Percentiles rank a stretch among this genome's conserved stretches.
Conservation (phyloP, 2,888 invertebrate genomes). For the Watsonalla cultraria region DNA sequence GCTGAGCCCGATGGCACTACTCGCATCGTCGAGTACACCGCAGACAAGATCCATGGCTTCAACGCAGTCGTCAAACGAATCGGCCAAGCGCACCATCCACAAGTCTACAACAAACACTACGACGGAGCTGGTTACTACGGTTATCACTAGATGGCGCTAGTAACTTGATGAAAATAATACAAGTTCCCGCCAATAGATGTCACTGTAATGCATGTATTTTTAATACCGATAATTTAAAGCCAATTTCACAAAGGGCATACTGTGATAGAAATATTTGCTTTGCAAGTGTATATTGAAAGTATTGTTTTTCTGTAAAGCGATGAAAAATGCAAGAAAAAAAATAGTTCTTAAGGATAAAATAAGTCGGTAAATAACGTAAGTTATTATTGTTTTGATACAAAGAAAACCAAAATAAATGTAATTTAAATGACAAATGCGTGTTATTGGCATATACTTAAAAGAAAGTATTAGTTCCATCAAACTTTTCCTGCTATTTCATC, state of each 20-base stretch:
- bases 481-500: conserved; percentile 46
- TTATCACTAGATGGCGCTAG: conserved; percentile 61
- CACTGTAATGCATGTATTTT: conserved; percentile 19
- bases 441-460: conserved; percentile 16
- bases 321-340: not conserved
- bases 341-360: not conserved
- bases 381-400: conserved; percentile 35
- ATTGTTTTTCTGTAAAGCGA: no score
- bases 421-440: conserved; percentile 7
- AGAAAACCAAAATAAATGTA: conserved; percentile 28
- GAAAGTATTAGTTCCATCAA: conserved; percentile 25
- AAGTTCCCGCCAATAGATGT: conserved; percentile 33
- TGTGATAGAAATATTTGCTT: conserved; percentile 44
- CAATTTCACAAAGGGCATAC: conserved; percentile 6
- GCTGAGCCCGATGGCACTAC: conserved; percentile 74
- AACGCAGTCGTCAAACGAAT: conserved; percentile 73
- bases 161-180: conserved; percentile 9
- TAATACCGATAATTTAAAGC: no score
- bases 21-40: conserved; percentile 73
- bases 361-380: conserved; percentile 8
- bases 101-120: conserved; percentile 51
- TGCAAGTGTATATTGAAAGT: not conserved
- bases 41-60: conserved; percentile 72
- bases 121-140: conserved; percentile 48
- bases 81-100: conserved; percentile 69